Conservation (phyloP, 1,140 invertebrate species). For the Metopolophium dirhodum region DNA sequence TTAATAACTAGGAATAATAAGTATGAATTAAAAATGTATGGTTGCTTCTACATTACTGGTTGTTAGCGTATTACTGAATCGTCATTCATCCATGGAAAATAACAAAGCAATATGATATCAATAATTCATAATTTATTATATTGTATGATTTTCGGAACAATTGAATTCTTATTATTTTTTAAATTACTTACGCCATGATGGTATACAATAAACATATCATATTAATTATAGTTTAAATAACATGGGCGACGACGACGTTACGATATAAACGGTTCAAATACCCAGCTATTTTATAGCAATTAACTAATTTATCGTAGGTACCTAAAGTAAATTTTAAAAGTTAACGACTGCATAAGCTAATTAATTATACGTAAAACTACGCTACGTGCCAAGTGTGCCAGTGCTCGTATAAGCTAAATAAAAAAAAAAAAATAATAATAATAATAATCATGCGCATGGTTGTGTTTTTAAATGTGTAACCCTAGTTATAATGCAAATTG, state of each 20-base stretch:
- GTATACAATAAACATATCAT: not conserved
- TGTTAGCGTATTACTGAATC: not conserved
- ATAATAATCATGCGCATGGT: constrained; percentile 2
- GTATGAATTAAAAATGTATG: not conserved
- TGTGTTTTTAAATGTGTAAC: constrained; percentile 9
- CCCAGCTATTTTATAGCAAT: not conserved
- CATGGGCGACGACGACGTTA: not conserved
- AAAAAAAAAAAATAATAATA: constrained; percentile 34
- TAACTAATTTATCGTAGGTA: constrained; percentile 23
- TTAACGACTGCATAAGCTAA: not conserved
- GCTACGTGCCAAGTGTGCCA: not conserved
- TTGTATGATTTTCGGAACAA: not conserved
- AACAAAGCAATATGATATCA: not conserved
- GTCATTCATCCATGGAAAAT: not conserved
- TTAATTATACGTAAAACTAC: not conserved
- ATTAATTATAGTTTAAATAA: not conserved
- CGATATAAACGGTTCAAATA: not conserved
- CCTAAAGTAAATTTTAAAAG: constrained; percentile 13
- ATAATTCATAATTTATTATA: not conserved
- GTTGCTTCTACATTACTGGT: not conserved
- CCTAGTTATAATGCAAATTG: not conserved
- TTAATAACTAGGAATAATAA: not conserved
- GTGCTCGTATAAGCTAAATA: not conserved
- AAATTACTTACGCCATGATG: not conserved
- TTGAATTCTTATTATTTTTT: not conserved